Evolutionary conservation across 2,113 vertebrate species (phyloP).

Genomic region (Stictonetta naevosa): DNA sequence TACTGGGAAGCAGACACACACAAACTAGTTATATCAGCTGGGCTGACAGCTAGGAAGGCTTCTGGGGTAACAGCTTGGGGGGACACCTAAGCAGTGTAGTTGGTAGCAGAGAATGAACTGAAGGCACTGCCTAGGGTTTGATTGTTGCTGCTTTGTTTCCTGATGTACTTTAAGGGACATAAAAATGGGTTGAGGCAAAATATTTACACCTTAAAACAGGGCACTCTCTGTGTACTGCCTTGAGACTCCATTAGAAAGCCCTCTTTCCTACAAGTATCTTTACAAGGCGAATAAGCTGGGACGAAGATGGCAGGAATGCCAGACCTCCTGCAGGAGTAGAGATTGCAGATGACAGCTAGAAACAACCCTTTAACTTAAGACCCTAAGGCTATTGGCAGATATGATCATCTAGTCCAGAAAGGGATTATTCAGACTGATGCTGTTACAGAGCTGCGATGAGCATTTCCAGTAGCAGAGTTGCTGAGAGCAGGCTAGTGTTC

Average conservation of each 20-base stretch:
- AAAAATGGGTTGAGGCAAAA: background rate
- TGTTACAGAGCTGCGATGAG: too few species aligned
- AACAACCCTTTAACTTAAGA: background rate
- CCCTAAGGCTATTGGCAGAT: background rate
- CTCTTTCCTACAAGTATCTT: too few species aligned
- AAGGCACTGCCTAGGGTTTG: too few species aligned
- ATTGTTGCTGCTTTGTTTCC: background rate
- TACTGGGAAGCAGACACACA: background rate
- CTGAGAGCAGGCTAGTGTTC: background rate
- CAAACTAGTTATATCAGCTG: accelerated
- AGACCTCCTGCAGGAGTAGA: background rate
- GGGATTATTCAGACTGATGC: background rate
- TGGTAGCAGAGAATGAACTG: background rate
- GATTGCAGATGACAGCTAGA: background rate
- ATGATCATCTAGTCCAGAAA: background rate
- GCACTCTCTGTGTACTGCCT: background rate
- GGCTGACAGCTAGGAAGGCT: background rate
- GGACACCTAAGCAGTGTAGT: background rate
- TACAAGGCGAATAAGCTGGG: background rate
- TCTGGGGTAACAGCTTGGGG: background rate
- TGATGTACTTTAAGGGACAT: background rate
- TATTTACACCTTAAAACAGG: background rate
- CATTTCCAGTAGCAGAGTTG: background rate
- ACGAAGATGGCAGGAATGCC: background rate
- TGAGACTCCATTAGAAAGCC: background rate